Evolutionary conservation across 2,113 vertebrate genomes (phyloP).

Genomic region (Sorex fumeus): DNA sequence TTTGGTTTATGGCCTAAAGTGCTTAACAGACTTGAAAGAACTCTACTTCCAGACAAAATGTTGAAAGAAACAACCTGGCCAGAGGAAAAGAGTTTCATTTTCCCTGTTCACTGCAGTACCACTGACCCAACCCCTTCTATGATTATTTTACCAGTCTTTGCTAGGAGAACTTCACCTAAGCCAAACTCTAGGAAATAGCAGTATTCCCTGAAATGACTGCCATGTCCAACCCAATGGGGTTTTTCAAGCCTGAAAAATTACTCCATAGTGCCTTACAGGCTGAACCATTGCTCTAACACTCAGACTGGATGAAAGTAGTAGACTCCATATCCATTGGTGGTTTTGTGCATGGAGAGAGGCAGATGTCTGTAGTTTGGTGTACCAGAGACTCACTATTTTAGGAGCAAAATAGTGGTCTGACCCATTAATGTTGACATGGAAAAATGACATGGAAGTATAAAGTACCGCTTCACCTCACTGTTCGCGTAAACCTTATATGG

Average conservation of each 20-base stretch:
- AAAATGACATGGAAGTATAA: neutral
- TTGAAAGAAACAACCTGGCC: slow-evolving; percentile 32
- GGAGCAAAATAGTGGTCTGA: neutral
- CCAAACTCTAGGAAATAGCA: neutral
- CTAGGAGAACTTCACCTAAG: slow-evolving; percentile 4
- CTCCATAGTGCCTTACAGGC: neutral
- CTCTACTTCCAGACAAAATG: slow-evolving; percentile 16
- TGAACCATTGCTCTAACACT: neutral
- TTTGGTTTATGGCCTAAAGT: slow-evolving; percentile 59
- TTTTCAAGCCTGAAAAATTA: neutral
- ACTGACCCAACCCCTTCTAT: neutral
- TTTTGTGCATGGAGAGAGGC: neutral
- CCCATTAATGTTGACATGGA: neutral
- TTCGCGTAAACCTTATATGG: neutral
- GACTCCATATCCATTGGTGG: fast-evolving
- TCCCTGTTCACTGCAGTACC: neutral
- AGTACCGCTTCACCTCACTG: neutral
- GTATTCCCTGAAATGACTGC: neutral
- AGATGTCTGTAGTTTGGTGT: neutral
- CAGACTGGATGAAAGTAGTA: neutral
- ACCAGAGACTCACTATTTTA: neutral
- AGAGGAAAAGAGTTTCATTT: neutral
- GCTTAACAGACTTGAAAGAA: slow-evolving; percentile 46
- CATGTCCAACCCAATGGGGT: neutral
- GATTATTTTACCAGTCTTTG: neutral